Evolutionary conservation across 35 echinoderm and acorn worm species (phyloP).

Genomic region (Patiria miniata): DNA sequence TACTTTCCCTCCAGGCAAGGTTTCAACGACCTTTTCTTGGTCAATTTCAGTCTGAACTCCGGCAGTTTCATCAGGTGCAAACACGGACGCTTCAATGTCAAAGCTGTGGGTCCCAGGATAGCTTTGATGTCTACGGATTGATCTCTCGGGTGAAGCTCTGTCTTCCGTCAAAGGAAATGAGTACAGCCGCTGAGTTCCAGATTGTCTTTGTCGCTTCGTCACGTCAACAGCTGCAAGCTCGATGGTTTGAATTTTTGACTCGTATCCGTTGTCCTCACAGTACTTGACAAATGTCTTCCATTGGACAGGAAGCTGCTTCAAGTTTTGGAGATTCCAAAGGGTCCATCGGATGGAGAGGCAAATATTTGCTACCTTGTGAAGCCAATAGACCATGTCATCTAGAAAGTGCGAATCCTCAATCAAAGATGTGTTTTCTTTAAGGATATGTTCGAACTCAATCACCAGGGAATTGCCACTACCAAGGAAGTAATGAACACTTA

Average conservation of each 20-base stretch:
- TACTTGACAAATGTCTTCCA: not conserved
- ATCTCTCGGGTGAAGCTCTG: too few relatives aligned
- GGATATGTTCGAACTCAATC: not conserved
- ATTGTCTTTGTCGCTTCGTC: too few relatives aligned
- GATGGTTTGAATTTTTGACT: not conserved
- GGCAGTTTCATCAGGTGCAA: too few relatives aligned
- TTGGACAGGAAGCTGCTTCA: not conserved
- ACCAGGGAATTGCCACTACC: not conserved
- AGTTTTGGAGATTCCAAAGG: not conserved
- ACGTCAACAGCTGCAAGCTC: not conserved
- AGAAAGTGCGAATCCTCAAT: not conserved
- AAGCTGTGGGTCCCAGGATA: too few relatives aligned
- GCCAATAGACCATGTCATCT: conserved; percentile 4
- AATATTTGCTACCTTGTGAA: not conserved
- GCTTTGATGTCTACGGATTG: too few relatives aligned
- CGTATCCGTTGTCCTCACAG: conserved; percentile 8
- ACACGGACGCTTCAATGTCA: too few relatives aligned
- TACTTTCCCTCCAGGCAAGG: too few relatives aligned
- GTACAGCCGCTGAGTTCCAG: too few relatives aligned
- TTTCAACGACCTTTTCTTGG: too few relatives aligned
- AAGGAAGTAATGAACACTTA: not conserved
- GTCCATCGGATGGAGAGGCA: not conserved
- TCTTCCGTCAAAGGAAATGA: too few relatives aligned
- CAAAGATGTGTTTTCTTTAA: not conserved
- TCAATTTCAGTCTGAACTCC: too few relatives aligned